Evolutionary conservation across 2,888 invertebrate species (phyloP).

Genomic region (Allacma fusca): DNA sequence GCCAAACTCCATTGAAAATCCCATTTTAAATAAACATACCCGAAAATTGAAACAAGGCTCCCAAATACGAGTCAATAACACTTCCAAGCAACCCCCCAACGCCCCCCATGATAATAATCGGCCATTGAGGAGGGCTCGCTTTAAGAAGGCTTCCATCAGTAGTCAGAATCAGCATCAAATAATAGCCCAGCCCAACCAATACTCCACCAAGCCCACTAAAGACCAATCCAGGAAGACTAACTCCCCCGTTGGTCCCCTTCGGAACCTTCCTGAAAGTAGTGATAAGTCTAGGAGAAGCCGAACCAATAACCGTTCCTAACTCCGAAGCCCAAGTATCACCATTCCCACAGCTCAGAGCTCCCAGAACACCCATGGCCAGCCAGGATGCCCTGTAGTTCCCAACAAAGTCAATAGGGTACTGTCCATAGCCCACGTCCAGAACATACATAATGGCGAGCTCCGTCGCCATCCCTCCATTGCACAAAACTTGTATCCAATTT

Average conservation of each 20-base stretch:
- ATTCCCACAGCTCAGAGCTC: slow-evolving; percentile 79
- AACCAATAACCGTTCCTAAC: slow-evolving; percentile 77
- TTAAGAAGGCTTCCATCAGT: slow-evolving; percentile 70
- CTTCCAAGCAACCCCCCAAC: slow-evolving; percentile 82
- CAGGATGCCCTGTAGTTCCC: slow-evolving; percentile 80
- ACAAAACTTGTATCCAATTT: slow-evolving; percentile 88
- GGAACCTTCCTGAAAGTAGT: slow-evolving; percentile 79
- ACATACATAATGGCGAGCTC: slow-evolving; percentile 80
- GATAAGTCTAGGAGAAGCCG: slow-evolving; percentile 75
- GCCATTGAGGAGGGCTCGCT: slow-evolving; percentile 77
- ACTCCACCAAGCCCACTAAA: slow-evolving; percentile 74
- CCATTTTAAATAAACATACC: slow-evolving; percentile 67
- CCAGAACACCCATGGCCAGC: slow-evolving; percentile 80
- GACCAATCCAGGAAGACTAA: slow-evolving; percentile 71
- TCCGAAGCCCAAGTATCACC: slow-evolving; percentile 94
- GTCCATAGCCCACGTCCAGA: slow-evolving; percentile 80
- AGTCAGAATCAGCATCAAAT: slow-evolving; percentile 72
- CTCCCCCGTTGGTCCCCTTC: slow-evolving; percentile 85
- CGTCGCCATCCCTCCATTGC: slow-evolving; percentile 88
- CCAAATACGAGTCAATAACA: slow-evolving; percentile 81
- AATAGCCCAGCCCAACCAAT: slow-evolving; percentile 77
- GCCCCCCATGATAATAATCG: slow-evolving; percentile 76
- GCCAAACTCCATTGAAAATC: neutral
- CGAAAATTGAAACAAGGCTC: slow-evolving; percentile 86
- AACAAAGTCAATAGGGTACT: slow-evolving; percentile 79